Evolutionary conservation across 2,797 vertebrate species (phyloP).

Genomic region (Sarcophilus harrisii): DNA sequence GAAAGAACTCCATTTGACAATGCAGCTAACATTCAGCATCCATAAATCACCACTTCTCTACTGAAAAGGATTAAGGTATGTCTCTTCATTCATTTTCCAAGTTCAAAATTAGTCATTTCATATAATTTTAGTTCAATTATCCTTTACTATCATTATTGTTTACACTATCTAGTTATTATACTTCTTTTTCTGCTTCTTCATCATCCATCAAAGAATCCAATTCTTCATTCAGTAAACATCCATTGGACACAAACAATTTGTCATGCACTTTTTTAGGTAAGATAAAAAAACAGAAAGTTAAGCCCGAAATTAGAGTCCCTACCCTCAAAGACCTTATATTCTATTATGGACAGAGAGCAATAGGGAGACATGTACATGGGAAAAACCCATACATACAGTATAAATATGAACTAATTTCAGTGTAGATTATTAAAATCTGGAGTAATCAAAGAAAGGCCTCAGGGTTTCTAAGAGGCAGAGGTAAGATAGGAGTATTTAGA

Average conservation of each 20-base stretch:
- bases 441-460: background rate
- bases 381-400: background rate
- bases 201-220: background rate
- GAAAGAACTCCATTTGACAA: background rate
- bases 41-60: background rate
- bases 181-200: background rate
- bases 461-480: background rate
- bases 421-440: background rate
- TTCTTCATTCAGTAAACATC: background rate
- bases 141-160: background rate
- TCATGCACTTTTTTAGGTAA: background rate
- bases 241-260: background rate
- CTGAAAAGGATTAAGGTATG: background rate
- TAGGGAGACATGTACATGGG: background rate
- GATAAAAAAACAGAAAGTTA: background rate
- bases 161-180: background rate
- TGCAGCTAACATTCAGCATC: background rate
- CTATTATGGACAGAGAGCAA: background rate
- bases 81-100: background rate
- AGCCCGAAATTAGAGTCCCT: background rate
- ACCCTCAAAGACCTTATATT: background rate
- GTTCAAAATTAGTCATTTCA: background rate
- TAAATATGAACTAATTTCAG: background rate
- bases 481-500: background rate
- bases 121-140: background rate